Base-by-base conservation (phyloP, 2,113 vertebrate species). In the Pipra filicauda region DNA sequence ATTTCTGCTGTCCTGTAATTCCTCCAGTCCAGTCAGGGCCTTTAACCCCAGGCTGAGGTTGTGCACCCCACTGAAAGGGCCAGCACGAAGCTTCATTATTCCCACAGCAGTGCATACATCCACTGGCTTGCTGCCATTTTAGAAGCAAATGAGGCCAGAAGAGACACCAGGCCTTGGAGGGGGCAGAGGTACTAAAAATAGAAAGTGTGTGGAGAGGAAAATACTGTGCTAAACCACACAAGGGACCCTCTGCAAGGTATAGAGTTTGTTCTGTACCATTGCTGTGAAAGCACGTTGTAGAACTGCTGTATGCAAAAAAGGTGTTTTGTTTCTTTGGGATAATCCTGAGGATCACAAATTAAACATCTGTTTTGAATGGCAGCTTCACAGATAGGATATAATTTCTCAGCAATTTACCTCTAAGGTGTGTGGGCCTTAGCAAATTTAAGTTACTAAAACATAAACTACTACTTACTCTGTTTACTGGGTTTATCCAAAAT, bases 141-240 rank as follows among this genome's bases (percentile, higher is more conserved):
- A 74, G 75, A 75, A 65, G 49, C 31, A 69, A 72, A 72, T 23
- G 88, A 58, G 24, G 58, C 76, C 76, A 58, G 55, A 55, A 70
- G 70, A 80, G 51, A 70, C 46, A 70, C 46, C 35, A 58, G 88
- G 19, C 67, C 69, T 83, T 76, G 35, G 82, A 72, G 58, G 62
- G 52, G 61, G 57, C 41, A 55, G 52, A 73, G 23, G 6, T 48
- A 41, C 89, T 93, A 94, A 95, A 95, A 96, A 83, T 75, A 91
- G 73, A 23, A 61, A 14, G 15, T n/a, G 22, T 61, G 14, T 31
- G 22, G 59, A 54, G 48, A 84, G 48, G 61, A 74, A 71, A 86
- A 88, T 28, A 23, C 2, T n/a, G 28, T 71, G 21, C 46, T 70
- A 12, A 73, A 46, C 62, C 75, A 43, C 78, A 35, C 57, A 70